A percentile compares a stretch with the other conserved stretches of the same genome.
Evolutionary conservation across 2,888 invertebrate genomes (phyloP).

Genomic region (Pandemis cinnamomeana): DNA sequence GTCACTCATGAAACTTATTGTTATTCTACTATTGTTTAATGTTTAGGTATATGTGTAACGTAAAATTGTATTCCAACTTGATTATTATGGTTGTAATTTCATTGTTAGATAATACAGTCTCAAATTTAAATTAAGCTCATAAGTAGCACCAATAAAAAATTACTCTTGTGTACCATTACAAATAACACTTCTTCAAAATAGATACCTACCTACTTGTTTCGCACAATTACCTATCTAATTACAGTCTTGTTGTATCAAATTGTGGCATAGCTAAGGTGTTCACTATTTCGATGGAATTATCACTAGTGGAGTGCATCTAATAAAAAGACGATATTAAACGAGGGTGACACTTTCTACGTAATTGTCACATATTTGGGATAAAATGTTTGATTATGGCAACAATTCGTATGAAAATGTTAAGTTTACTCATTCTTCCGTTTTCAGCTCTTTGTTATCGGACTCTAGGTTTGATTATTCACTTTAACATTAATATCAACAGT

Average conservation of each 20-base stretch:
- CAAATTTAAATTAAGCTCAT: constrained; percentile 4
- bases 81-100: constrained; percentile 18
- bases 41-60: constrained; percentile 43
- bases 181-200: not conserved
- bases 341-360: no score
- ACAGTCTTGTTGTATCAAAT: not conserved
- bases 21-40: constrained; percentile 46
- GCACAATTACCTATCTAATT: not conserved
- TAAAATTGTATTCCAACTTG: constrained; percentile 16
- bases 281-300: not conserved
- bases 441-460: no score
- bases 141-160: constrained; percentile 7
- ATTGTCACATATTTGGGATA: no score
- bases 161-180: constrained; percentile 3
- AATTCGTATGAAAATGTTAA: no score
- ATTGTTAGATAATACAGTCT: constrained; percentile 1
- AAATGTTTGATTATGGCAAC: no score
- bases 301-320: not conserved
- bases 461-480: not conserved
- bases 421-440: no score
- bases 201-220: not conserved
- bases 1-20: constrained; percentile 38
- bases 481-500: not conserved
- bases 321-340: no score
- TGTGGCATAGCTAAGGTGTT: not conserved